phyloP scores from a whole-genome alignment of 2,888 invertebrate species.

The Lochmaea capreae region DNA sequence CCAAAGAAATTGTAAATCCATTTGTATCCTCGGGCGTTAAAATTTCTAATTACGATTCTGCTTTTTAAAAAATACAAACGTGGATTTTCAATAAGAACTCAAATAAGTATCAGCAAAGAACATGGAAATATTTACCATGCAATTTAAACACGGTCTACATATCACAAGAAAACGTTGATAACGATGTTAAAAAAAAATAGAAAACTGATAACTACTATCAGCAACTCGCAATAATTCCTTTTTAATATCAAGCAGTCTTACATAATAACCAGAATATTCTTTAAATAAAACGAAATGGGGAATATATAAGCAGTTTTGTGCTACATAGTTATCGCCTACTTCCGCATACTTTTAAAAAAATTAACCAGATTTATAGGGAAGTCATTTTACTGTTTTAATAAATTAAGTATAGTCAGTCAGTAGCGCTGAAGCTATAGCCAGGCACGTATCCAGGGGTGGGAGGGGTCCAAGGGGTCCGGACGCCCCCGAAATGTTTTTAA shows the following conservation, averaged over 20 bases:
- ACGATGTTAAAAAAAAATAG: conserved; percentile 6
- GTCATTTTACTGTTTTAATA: too few relatives aligned
- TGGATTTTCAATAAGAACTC: neutral
- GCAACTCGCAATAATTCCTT: conserved; percentile 1
- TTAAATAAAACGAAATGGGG: neutral
- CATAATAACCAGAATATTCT: conserved; percentile 1
- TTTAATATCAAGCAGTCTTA: neutral
- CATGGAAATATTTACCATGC: conserved; percentile 7
- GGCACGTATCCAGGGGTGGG: too few relatives aligned
- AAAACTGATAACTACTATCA: conserved; percentile 16
- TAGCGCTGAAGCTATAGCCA: too few relatives aligned
- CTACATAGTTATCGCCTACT: too few relatives aligned
- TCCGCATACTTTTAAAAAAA: too few relatives aligned
- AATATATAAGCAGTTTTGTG: too few relatives aligned
- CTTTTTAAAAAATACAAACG: neutral
- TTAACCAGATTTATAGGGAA: too few relatives aligned
- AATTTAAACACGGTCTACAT: conserved; percentile 7
- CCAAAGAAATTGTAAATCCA: neutral
- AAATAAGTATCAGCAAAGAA: neutral
- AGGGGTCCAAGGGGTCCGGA: too few relatives aligned
- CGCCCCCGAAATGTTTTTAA: too few relatives aligned
- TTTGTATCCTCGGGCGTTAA: neutral
- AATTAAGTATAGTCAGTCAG: too few relatives aligned
- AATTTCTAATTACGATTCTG: neutral
- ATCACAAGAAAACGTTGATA: conserved; percentile 20